phyloP scores from a whole-genome alignment of 2,113 vertebrate genomes.

The Rafetus swinhoei region DNA sequence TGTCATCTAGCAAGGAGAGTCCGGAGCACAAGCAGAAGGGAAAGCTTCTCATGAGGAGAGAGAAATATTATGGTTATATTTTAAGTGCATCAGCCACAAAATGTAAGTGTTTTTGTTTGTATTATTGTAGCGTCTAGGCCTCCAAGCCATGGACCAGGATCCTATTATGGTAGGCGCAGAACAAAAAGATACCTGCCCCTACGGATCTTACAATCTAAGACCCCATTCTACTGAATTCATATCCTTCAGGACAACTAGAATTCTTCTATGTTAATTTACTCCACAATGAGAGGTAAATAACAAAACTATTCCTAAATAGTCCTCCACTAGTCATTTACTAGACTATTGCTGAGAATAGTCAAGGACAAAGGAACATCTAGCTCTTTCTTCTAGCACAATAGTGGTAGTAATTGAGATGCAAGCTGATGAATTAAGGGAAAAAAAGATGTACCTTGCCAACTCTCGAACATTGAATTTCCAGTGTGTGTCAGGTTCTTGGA shows the following conservation, averaged over 20 bases:
- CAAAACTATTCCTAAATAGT: neutral
- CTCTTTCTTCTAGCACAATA: neutral
- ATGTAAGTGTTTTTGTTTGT: neutral
- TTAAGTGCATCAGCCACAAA: neutral
- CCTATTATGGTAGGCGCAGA: neutral
- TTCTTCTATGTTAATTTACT: neutral
- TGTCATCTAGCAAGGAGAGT: neutral
- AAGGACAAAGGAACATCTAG: neutral
- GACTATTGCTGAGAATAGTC: neutral
- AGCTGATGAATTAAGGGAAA: conserved; percentile 34
- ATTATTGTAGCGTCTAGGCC: neutral
- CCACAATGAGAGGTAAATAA: neutral
- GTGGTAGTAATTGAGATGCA: neutral
- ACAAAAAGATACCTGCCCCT: neutral
- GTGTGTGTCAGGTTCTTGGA: conserved; percentile 83
- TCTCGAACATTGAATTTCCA: conserved; percentile 86
- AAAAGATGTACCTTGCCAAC: conserved; percentile 79
- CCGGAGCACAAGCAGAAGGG: neutral
- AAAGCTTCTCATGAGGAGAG: neutral
- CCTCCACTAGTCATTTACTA: neutral
- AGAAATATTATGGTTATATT: neutral
- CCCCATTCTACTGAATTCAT: neutral
- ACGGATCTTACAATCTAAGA: neutral
- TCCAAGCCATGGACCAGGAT: neutral
- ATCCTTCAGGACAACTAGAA: rapidly evolving